Base-by-base conservation (phyloP, 2,797 vertebrate species). In the Phalloptychus januarius region DNA sequence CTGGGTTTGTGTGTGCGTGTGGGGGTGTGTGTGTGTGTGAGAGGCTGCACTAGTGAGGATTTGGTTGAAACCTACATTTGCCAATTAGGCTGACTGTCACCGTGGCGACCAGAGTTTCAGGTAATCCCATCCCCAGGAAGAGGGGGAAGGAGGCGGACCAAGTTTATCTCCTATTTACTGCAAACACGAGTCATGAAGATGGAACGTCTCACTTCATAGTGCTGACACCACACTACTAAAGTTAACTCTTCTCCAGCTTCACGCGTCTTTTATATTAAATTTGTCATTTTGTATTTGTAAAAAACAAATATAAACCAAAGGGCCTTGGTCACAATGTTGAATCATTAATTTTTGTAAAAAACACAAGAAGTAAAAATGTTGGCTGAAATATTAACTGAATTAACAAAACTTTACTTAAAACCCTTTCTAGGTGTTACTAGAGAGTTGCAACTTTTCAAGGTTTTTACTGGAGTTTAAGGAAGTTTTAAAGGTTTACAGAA, bases 31-130 rank as follows among this genome's bases (percentile, higher is more conserved):
- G 75, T 80, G 71, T 69, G 75, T 78, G 71, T 69, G 52, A 61
- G 79, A 56, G 58, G 52, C 48, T 81, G 76, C 82, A 78, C 80
- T 87, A 82, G 83, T 86, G 83, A 85, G 89, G 92, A 88, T 92
- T 92, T 90, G 81, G 85, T 85, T 90, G 86, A 90, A 93, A 91
- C 91, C 89, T 91, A 90, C 92, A 91, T 93, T 92, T 91, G 87
- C 89, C 91, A 94, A 94, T 94, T 93, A 93, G 86, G 46, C 69
- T 88, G 88, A 65, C 83, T 82, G 91, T 92, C 86, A 89, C 89
- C 79, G 79, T 89, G 89, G 89, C 0, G 74, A 92, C 88, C 69
- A 33, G 76, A 79, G 79, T 71, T 83, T 77, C 85, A 92, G 87
- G 87, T 94, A 93, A 92, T 92, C 93, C 80, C 70, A 72, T 75